Percentiles rank a stretch among this genome's conserved stretches.
These are phyloP conservation scores for Hybos culiciformis DNA, from an alignment of 2,888 invertebrate genomes.

Conservation along the genomic window DNA sequence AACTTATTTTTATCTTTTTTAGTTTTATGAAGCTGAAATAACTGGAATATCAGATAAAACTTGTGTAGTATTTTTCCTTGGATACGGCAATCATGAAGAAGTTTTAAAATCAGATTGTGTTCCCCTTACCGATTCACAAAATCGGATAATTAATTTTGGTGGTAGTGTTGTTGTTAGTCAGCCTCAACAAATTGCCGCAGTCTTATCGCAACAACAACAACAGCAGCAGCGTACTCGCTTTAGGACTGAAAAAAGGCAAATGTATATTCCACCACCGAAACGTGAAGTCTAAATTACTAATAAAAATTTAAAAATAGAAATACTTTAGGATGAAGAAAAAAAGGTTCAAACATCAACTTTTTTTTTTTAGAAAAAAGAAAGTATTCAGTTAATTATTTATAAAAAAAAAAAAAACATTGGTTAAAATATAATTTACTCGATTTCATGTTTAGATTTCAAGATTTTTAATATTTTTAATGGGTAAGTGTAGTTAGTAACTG, in stretches of 20 bases:
- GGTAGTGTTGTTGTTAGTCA: slow-evolving; percentile 7
- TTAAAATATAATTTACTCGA: too few species aligned
- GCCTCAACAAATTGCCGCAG: slow-evolving; percentile 13
- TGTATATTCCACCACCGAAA: slow-evolving; percentile 37
- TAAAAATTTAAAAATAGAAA: neutral
- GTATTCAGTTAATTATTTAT: too few species aligned
- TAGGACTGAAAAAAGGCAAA: slow-evolving; percentile 31
- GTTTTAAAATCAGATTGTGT: slow-evolving; percentile 70
- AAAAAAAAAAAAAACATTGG: too few species aligned
- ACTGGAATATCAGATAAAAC: slow-evolving; percentile 70
- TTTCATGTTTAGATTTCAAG: too few species aligned
- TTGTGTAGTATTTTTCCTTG: slow-evolving; percentile 72
- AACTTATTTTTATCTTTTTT: slow-evolving; percentile 17
- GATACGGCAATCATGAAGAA: slow-evolving; percentile 83
- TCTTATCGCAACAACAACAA: slow-evolving; percentile 11
- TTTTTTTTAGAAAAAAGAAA: too few species aligned
- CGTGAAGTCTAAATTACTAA: slow-evolving; percentile 18
- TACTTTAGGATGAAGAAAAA: too few species aligned
- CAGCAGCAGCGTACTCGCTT: slow-evolving; percentile 23
- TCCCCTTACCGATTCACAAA: slow-evolving; percentile 40
- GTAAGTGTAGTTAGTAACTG: too few species aligned
- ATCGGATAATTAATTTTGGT: slow-evolving; percentile 21
- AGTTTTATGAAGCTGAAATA: slow-evolving; percentile 74
- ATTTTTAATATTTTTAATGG: too few species aligned
- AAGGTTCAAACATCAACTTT: too few species aligned